phyloP scores from a whole-genome alignment of 2,888 invertebrate species.

The Cosmia trapezina region DNA sequence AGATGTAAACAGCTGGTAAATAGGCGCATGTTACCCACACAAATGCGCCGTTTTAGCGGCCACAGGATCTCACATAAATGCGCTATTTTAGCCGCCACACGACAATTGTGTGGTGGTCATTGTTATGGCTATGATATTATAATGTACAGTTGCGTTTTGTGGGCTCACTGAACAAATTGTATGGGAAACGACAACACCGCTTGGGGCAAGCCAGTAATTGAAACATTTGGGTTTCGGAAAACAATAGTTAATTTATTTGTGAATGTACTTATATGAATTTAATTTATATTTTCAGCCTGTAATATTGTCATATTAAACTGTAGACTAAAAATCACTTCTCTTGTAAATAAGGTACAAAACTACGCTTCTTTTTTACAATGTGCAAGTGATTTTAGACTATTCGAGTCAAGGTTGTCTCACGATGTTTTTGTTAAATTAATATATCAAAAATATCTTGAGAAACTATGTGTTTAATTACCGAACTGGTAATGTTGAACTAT shows the following conservation, averaged over 20 bases:
- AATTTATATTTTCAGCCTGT: background rate
- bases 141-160: constrained; percentile 28
- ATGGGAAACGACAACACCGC: constrained; percentile 12
- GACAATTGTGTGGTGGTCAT: constrained; percentile 35
- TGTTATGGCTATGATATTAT: constrained; percentile 42
- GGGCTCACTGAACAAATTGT: constrained; percentile 21
- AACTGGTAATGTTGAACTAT: no score
- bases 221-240: background rate
- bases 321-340: background rate
- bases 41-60: constrained; percentile 10
- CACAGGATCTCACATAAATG: constrained; percentile 12
- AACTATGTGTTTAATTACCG: no score
- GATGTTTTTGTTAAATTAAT: background rate
- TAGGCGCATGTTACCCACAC: constrained; percentile 12
- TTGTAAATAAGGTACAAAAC: background rate
- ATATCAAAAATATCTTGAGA: no score
- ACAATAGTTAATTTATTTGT: background rate
- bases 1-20: constrained; percentile 13
- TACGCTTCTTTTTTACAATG: background rate
- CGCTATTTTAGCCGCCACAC: constrained; percentile 12
- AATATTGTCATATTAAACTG: background rate
- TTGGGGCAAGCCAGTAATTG: constrained; percentile 1
- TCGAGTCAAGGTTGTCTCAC: background rate
- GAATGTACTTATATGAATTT: background rate
- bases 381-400: background rate